Conservation (phyloP, 1,140 invertebrate genomes). For the Leptinotarsa lineolata region DNA sequence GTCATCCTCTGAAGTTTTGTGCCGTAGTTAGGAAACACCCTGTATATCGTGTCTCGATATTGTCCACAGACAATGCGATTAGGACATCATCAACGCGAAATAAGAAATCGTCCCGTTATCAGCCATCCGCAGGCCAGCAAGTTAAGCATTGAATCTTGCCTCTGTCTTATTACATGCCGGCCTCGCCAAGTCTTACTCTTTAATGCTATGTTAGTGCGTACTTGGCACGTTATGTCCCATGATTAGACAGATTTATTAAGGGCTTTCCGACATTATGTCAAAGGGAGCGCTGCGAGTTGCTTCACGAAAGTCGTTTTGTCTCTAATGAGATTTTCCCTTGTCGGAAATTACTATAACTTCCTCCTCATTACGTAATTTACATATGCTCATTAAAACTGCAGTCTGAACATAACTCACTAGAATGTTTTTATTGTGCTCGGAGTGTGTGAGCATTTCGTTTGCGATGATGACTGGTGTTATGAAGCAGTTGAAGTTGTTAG, state of each 20-base stretch:
- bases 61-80: background rate
- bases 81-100: slow-evolving; percentile 37
- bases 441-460: background rate
- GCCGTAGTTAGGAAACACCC: no score
- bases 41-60: background rate
- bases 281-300: slow-evolving; percentile 40
- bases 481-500: background rate
- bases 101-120: slow-evolving; percentile 52
- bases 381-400: slow-evolving; percentile 36
- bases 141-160: slow-evolving; percentile 51
- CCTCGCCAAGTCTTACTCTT: slow-evolving; percentile 40
- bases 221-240: slow-evolving; percentile 52
- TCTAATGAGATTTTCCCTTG: slow-evolving; percentile 44
- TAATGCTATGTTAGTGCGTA: slow-evolving; percentile 53
- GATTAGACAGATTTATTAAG: slow-evolving; percentile 55
- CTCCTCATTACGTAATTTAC: slow-evolving; percentile 44
- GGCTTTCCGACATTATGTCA: slow-evolving; percentile 50
- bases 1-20: no score
- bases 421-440: slow-evolving; percentile 10
- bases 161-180: slow-evolving; percentile 48
- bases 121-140: slow-evolving; percentile 46
- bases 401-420: background rate
- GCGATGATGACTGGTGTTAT: background rate
- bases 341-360: slow-evolving; percentile 43
- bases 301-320: slow-evolving; percentile 39